Conservation (phyloP, 2,888 invertebrate species). For the Pyrochroa serraticornis region DNA sequence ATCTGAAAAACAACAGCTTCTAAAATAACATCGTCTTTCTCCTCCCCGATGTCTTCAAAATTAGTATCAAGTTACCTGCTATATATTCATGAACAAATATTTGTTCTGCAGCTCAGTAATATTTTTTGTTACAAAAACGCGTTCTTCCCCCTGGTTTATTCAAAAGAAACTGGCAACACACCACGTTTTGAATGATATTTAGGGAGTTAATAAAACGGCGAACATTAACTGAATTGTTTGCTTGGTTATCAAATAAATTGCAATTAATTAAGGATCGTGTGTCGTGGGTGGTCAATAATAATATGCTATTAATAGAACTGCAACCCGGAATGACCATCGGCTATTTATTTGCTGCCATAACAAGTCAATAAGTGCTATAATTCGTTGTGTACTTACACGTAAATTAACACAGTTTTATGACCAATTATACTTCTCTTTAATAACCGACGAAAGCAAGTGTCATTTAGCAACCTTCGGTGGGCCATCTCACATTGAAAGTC, state of each 20-base stretch:
- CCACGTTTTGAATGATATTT: conserved; percentile 1
- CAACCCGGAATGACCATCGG: conserved; percentile 13
- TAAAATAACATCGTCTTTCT: conserved; percentile 12
- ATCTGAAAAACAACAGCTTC: conserved; percentile 19
- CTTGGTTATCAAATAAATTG: conserved; percentile 30
- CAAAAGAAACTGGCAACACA: conserved; percentile 4
- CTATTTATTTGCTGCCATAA: conserved; percentile 10
- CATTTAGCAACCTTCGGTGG: no score
- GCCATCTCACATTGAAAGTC: no score
- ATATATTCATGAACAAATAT: conserved; percentile 27
- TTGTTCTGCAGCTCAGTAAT: conserved; percentile 15
- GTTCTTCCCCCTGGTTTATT: conserved; percentile 2
- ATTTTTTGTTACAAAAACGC: conserved; percentile 13
- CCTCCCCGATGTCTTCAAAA: conserved; percentile 15
- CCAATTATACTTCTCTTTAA: no score
- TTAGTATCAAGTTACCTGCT: conserved; percentile 25
- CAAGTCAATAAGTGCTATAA: conserved; percentile 10
- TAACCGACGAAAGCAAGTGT: no score
- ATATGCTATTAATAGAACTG: conserved; percentile 22
- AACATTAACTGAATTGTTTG: conserved; percentile 34
- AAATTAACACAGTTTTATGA: conserved; percentile 1
- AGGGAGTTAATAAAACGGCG: neutral
- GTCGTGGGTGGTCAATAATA: conserved; percentile 35
- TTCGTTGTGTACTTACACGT: conserved; percentile 12
- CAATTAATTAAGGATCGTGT: conserved; percentile 31